A percentile compares a stretch with the other conserved stretches of the same genome.
These are phyloP conservation scores for Pogonocherus hispidulus DNA, from an alignment of 2,888 invertebrate species.

Conservation along the genomic window DNA sequence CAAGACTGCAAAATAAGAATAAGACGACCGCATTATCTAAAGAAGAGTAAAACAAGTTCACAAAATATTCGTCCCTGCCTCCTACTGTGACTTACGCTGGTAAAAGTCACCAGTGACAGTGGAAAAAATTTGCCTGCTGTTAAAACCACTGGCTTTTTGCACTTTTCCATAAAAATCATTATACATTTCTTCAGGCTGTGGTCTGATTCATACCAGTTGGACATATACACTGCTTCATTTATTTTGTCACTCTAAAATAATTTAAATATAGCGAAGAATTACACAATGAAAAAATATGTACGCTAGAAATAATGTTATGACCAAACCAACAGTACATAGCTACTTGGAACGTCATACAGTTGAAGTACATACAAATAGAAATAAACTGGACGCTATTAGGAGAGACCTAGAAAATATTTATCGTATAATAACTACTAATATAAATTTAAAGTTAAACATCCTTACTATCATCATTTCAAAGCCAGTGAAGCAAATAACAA, in stretches of 20 bases:
- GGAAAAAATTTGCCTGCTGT: constrained; percentile 18
- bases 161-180: constrained; percentile 26
- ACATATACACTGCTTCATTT: constrained; percentile 18
- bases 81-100: neutral
- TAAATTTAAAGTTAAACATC: neutral
- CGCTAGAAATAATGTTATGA: constrained; percentile 15
- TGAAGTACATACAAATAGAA: constrained; percentile 13
- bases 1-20: constrained; percentile 14
- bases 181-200: constrained; percentile 7
- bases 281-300: neutral
- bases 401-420: constrained; percentile 1
- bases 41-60: neutral
- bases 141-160: constrained; percentile 15
- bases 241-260: constrained; percentile 24
- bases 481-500: constrained; percentile 44
- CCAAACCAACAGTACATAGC: constrained; percentile 30
- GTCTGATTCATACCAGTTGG: constrained; percentile 28
- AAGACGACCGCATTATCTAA: constrained; percentile 22
- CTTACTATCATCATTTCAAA: constrained; percentile 45
- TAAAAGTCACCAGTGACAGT: constrained; percentile 10
- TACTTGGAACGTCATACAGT: constrained; percentile 2
- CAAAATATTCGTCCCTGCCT: neutral
- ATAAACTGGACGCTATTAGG: neutral
- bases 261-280: neutral
- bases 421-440: neutral